Evolutionary conservation across 1,140 invertebrate species (phyloP), one percentile per base, ranked within the genome.

Genomic region (Scylla paramamosain): DNA sequence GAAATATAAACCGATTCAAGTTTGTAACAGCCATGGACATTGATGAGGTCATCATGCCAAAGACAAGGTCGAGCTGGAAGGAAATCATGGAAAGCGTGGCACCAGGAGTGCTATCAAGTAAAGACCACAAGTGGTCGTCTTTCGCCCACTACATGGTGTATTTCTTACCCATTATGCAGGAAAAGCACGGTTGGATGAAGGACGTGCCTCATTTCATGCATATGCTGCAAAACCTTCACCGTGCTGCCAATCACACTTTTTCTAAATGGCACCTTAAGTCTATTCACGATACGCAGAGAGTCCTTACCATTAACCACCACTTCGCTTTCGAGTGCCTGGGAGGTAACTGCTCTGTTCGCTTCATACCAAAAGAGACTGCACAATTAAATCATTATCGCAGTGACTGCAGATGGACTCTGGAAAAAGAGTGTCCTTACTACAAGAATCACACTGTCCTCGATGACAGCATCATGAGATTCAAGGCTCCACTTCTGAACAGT

Each of bases 111-210:
- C 96, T 98, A 0, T 97, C 97, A 67, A 97, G 98, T 28, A 97
- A 98, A 89, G 98, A 98, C 95, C 98, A 98, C 95, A 98, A 98
- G 28, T 97, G 98, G 31, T 98, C 98, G 0, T 98, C 98, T 12
- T 99, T 99, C 97, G 99, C 99, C 97, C 98, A 99, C 0, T 97
- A 98, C 90, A 99, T 99, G 96, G 98, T 99, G 2, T 99, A 99
- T 97, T 99, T 99, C 97, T 97, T 99, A 96, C 99, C 99, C 97
- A 98, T 99, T 97, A 97, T 99, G 96, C 97, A 98, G 31, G 98
- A 98, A 96, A 97, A 98, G 92, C 98, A 99, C 96, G 98, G 98
- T 83, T 98, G 98, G 97, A 98, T 98, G 97, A 98, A 98, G 96
- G 98, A 98, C 96, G 98, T 98, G 95, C 99, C 98, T 31, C 98